phyloP scores from a whole-genome alignment of 64 coral and sea anemone species.

The Pachyseris speciosa region DNA sequence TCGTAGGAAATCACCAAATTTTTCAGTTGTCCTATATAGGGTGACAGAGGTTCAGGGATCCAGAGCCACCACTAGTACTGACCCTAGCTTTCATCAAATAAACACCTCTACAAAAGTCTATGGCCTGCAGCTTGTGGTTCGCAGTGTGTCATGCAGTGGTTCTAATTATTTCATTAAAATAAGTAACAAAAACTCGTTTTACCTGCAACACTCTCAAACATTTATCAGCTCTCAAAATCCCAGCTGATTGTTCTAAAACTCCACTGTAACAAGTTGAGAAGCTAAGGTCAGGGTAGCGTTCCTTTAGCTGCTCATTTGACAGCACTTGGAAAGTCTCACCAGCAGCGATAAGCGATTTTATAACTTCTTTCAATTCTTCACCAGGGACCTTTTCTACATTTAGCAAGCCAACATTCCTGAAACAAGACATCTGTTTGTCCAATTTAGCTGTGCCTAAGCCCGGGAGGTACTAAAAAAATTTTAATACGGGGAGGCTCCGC shows the following conservation, averaged over 20 bases:
- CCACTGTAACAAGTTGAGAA: slow-evolving; percentile 25
- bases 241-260: slow-evolving; percentile 31
- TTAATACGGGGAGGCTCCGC: too few species aligned
- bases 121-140: too few species aligned
- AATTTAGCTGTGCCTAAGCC: too few species aligned
- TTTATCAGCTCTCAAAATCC: slow-evolving; percentile 75
- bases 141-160: too few species aligned
- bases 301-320: slow-evolving; percentile 19
- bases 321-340: slow-evolving; percentile 23
- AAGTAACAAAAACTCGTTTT: neutral
- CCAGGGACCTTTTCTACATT: slow-evolving; percentile 29
- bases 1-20: too few species aligned
- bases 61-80: too few species aligned
- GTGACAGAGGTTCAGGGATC: too few species aligned
- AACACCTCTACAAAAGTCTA: too few species aligned
- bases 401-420: slow-evolving; percentile 59
- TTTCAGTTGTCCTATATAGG: too few species aligned
- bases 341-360: neutral
- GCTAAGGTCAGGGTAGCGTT: slow-evolving; percentile 29
- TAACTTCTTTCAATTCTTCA: neutral
- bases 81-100: too few species aligned
- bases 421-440: neutral
- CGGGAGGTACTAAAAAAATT: too few species aligned
- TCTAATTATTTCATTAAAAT: neutral
- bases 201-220: slow-evolving; percentile 67